Conservation (phyloP, 2,888 invertebrate genomes). For the Rhodophaea formosa region DNA sequence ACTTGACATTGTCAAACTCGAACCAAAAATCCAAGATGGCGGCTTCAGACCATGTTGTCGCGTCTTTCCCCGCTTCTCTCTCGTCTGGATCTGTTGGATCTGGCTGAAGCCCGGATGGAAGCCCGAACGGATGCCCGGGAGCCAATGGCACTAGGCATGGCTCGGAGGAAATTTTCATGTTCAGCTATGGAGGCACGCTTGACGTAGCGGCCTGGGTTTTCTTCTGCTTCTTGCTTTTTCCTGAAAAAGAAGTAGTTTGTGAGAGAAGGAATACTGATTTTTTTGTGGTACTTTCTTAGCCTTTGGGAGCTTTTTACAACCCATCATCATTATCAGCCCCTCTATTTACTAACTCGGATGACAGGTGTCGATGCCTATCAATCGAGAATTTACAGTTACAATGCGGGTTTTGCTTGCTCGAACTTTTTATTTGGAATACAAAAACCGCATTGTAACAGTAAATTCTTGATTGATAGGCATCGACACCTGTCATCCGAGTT, state of each 20-base stretch:
- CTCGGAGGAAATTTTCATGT: slow-evolving; percentile 56
- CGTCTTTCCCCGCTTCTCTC: slow-evolving; percentile 29
- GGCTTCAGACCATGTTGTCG: slow-evolving; percentile 41
- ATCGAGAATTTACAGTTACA: too few species aligned
- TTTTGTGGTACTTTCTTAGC: too few species aligned
- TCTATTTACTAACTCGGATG: too few species aligned
- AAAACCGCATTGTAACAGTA: too few species aligned
- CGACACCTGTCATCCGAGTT: too few species aligned
- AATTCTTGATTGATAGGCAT: too few species aligned
- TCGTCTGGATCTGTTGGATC: slow-evolving; percentile 28
- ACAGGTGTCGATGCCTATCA: too few species aligned
- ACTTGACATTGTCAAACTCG: neutral
- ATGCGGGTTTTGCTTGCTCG: too few species aligned
- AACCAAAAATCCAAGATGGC: neutral
- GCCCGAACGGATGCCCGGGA: slow-evolving; percentile 69
- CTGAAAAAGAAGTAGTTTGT: slow-evolving; percentile 32
- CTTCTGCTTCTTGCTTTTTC: slow-evolving; percentile 42
- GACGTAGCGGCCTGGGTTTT: slow-evolving; percentile 52
- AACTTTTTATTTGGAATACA: too few species aligned
- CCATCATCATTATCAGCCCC: too few species aligned
- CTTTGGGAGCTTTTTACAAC: too few species aligned
- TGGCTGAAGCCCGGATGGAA: slow-evolving; percentile 52
- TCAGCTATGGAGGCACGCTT: slow-evolving; percentile 44
- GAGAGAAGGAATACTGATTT: too few species aligned
- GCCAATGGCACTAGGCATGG: slow-evolving; percentile 55